These are phyloP conservation scores for Gnathonemus echidnorhynchus DNA, from an alignment of 2,113 vertebrate genomes.

Conservation along the genomic window DNA sequence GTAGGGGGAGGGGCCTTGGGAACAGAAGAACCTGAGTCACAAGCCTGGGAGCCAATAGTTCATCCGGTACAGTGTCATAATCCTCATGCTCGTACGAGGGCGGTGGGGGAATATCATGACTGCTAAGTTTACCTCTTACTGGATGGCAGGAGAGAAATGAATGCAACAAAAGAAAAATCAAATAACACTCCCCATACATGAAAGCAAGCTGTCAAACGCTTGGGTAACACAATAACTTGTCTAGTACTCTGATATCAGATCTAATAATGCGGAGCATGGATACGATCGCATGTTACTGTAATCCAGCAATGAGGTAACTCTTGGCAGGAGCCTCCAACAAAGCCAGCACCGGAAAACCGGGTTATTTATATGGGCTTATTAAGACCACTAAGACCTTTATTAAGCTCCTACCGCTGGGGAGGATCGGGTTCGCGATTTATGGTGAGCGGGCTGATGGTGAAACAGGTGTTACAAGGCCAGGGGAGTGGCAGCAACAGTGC, in stretches of 20 bases:
- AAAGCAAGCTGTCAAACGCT: constrained; percentile 15
- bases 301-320: constrained; percentile 33
- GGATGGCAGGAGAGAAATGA: neutral
- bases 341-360: constrained; percentile 23
- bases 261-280: constrained; percentile 25
- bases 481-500: neutral
- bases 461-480: constrained; percentile 31
- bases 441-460: constrained; percentile 24
- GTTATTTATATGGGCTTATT: constrained; percentile 32
- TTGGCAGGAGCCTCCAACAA: constrained; percentile 23
- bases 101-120: neutral
- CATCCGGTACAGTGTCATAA: neutral
- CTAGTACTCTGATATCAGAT: constrained; percentile 19
- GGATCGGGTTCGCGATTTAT: constrained; percentile 43
- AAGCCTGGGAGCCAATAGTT: neutral
- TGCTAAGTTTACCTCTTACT: constrained; percentile 1
- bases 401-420: constrained; percentile 40
- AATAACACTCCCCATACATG: constrained; percentile 3
- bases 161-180: neutral
- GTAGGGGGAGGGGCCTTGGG: neutral
- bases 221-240: constrained; percentile 23
- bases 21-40: neutral
- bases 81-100: neutral
- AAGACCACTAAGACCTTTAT: constrained; percentile 31
- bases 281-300: constrained; percentile 31